phyloP scores from a whole-genome alignment of 2,113 vertebrate species.

The Sinocyclocheilus grahami region DNA sequence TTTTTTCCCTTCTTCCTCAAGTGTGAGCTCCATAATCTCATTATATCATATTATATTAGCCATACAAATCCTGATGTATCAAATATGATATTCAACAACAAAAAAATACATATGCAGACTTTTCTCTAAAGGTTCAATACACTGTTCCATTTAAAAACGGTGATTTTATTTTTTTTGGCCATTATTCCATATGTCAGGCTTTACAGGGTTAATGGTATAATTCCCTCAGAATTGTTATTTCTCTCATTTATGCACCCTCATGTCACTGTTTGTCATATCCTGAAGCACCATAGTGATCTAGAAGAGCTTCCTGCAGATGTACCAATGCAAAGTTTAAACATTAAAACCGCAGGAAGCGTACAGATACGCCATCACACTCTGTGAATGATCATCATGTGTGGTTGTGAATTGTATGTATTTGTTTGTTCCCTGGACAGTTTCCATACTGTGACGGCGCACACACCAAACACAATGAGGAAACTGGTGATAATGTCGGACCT shows the following conservation, averaged over 20 bases:
- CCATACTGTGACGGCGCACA: constrained; percentile 79
- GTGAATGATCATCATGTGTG: not conserved
- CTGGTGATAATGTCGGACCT: constrained; percentile 80
- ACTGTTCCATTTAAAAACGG: not conserved
- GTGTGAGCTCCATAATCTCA: not conserved
- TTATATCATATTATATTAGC: not conserved
- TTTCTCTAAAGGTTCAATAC: not conserved
- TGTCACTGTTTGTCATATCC: not conserved
- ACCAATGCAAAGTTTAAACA: not conserved
- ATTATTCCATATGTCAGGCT: not conserved
- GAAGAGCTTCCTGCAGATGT: not conserved
- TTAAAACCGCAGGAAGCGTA: not conserved
- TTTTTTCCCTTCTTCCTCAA: not conserved
- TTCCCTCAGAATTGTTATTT: not conserved
- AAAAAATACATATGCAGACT: too few species aligned
- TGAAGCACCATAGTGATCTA: not conserved
- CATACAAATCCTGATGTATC: not conserved
- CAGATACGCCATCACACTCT: not conserved
- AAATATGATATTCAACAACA: not conserved
- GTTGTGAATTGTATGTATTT: constrained; percentile 5
- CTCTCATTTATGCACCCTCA: not conserved
- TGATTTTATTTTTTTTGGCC: not conserved
- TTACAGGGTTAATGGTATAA: not conserved
- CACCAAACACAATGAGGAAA: constrained; percentile 78
- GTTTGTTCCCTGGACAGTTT: constrained; percentile 69